A percentile compares a stretch with the other conserved stretches of the same genome.
Conservation (phyloP, 1,140 invertebrate species). For the Euura lappo region DNA sequence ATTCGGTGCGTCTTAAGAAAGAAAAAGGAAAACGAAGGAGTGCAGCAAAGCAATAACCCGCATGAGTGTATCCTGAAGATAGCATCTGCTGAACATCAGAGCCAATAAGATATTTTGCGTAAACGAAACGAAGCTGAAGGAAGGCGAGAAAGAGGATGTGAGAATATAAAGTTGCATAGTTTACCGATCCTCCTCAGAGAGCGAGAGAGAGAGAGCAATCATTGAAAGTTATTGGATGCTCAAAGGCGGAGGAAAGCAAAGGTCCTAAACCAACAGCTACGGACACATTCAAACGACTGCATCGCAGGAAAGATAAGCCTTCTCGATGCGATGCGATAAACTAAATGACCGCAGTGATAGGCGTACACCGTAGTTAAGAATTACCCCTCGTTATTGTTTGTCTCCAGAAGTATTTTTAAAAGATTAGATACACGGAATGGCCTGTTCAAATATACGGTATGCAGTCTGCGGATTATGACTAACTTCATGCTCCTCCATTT, state of each 20-base stretch:
- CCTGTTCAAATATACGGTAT: neutral
- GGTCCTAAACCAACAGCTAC: neutral
- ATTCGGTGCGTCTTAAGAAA: no score
- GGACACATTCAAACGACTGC: no score
- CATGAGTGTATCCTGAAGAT: no score
- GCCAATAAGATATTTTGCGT: neutral
- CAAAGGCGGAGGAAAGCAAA: neutral
- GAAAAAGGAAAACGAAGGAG: no score
- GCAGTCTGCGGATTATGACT: neutral
- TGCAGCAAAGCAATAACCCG: no score
- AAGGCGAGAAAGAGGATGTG: neutral
- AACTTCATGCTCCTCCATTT: neutral
- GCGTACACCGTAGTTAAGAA: no score
- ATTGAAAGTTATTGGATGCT: no score
- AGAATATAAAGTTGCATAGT: no score
- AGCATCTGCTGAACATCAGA: no score
- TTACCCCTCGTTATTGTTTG: neutral
- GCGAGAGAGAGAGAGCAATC: neutral
- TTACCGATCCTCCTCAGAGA: neutral
- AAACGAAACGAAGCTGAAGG: neutral
- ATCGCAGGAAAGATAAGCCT: no score
- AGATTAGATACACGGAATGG: neutral
- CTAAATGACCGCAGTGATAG: no score
- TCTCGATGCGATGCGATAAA: no score
- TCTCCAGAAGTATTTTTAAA: neutral